Base-by-base conservation (phyloP, 30 jellyfish, hydroid and myxozoan genomes). In the Chironex yamaguchii region DNA sequence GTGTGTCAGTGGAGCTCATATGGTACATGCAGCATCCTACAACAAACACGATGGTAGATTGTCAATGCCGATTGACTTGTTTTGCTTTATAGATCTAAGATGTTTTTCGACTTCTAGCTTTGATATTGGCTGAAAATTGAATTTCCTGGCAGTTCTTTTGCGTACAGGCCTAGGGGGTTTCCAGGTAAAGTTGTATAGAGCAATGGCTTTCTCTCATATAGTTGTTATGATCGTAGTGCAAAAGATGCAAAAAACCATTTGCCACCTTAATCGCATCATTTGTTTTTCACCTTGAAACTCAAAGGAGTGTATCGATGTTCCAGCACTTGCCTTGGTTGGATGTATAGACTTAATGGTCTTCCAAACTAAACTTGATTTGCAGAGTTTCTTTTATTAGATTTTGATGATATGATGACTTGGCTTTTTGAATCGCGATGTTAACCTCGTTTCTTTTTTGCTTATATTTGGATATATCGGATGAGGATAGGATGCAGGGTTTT, bases 1-100 rank as follows among this genome's bases (percentile, higher is more conserved):
- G 89, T 78, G 88, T n/a, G 90, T 36, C 90, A 83, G 75, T 9
- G 93, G 90, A 42, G 89, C 89, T 1, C 62, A 68, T 62, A 83
- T 82, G 77, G 79, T 52, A 65, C 54, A 22, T 48, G 92, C 58
- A 32, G 68, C 89, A 68, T 82, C 89, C 53, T 82, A 66, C 63
- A 82, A 36, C 74, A 82, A 82, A 68, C 93, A 31, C 34, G 93
- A 67, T 27, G 93, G 90, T 29, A 83, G 54, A 69, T 82, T 83
- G 67, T 71, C 90, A 34, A 83, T 34, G 21, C 82, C 90, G 36
- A 76, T 52, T 67, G 90, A 36, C 62, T 83, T 83, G 2, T 70
- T 83, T 27, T 70, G 81, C 69, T 83, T 69, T 11, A 83, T 52
- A 21, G 78, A 50, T 51, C 22, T 74, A 26, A 74, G 87, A 11